These are phyloP conservation scores for Caracal caracal DNA, from an alignment of 2,113 vertebrate species.

Conservation along the genomic window DNA sequence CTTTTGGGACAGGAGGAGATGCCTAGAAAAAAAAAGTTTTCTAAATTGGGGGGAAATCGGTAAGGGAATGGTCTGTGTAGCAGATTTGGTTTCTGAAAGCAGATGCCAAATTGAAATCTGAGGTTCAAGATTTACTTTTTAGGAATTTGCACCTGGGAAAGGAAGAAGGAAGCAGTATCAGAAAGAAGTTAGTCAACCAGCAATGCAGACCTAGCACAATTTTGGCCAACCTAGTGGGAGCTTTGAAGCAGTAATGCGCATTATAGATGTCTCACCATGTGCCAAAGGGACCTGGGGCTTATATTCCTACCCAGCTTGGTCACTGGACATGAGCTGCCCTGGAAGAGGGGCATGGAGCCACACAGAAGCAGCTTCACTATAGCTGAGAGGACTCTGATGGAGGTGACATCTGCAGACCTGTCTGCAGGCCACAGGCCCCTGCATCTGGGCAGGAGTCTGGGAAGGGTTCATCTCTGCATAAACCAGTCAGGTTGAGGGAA, in stretches of 20 bases:
- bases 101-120: neutral
- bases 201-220: rapidly evolving
- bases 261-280: rapidly evolving
- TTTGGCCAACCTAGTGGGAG: rapidly evolving
- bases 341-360: neutral
- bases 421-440: too few relatives aligned
- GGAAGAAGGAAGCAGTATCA: neutral
- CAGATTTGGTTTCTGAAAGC: neutral
- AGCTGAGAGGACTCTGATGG: neutral
- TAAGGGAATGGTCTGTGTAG: neutral
- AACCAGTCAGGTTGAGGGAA: neutral
- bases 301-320: rapidly evolving
- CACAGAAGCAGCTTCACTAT: rapidly evolving
- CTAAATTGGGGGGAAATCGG: neutral
- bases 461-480: neutral
- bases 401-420: neutral
- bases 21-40: neutral
- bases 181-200: neutral
- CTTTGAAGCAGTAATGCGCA: rapidly evolving
- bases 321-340: neutral
- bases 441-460: neutral
- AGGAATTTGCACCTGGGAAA: rapidly evolving
- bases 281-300: neutral
- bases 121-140: neutral
- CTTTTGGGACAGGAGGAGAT: neutral